These are phyloP conservation scores for Danionella cerebrum DNA, from an alignment of 2,113 vertebrate genomes.

Conservation along the genomic window DNA sequence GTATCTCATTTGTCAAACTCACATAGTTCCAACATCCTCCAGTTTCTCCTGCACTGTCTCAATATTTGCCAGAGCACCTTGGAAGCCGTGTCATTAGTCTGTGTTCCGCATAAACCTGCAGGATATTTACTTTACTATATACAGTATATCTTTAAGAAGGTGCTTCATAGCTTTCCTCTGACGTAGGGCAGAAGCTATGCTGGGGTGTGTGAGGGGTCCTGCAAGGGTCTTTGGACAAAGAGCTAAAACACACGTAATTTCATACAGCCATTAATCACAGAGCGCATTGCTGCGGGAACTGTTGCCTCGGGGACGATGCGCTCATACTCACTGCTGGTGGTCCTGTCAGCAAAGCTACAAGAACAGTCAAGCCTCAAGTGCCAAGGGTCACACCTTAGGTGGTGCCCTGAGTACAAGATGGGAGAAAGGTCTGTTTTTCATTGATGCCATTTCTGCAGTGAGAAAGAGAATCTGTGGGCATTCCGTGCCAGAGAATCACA, in stretches of 20 bases:
- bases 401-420: background rate
- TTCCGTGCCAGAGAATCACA: background rate
- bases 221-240: background rate
- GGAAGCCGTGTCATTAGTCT: background rate
- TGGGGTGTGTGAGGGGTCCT: background rate
- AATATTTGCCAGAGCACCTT: slow-evolving; percentile 10
- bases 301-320: slow-evolving; percentile 34
- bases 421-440: slow-evolving; percentile 19
- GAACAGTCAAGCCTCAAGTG: slow-evolving; percentile 32
- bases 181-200: background rate
- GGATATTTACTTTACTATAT: background rate
- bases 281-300: slow-evolving; percentile 38
- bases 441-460: slow-evolving; percentile 9
- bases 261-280: slow-evolving; percentile 55
- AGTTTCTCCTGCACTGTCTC: background rate
- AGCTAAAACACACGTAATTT: slow-evolving; percentile 29
- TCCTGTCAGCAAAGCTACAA: slow-evolving; percentile 45
- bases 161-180: background rate
- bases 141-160: background rate
- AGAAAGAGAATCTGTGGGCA: background rate
- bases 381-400: slow-evolving; percentile 51
- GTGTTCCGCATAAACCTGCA: background rate
- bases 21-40: background rate
- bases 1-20: slow-evolving; percentile 2
- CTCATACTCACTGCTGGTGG: slow-evolving; percentile 54